Percentiles rank a stretch among this genome's conserved stretches.
These are phyloP conservation scores for Teleiodes luculella DNA, from an alignment of 2,888 invertebrate species.

Conservation along the genomic window DNA sequence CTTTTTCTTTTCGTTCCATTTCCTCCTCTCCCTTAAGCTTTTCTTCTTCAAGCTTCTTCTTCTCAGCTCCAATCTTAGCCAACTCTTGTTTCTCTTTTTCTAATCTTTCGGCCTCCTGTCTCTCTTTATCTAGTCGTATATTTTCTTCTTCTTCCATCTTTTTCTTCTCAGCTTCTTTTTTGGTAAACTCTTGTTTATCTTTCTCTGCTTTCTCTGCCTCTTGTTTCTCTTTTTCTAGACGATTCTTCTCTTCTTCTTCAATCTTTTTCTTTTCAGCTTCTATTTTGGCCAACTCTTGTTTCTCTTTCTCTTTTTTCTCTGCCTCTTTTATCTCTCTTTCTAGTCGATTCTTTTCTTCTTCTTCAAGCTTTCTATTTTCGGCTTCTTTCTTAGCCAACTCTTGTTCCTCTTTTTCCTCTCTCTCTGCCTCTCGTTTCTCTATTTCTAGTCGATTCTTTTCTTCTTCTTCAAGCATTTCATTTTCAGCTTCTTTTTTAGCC, in stretches of 20 bases:
- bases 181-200: conserved; percentile 6
- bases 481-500: conserved; percentile 8
- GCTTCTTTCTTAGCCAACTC: too few species aligned
- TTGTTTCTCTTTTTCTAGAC: neutral
- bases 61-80: too few species aligned
- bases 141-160: neutral
- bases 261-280: conserved; percentile 1
- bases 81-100: too few species aligned
- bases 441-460: neutral
- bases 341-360: neutral
- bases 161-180: conserved; percentile 2
- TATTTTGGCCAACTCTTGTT: neutral
- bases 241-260: conserved; percentile 17
- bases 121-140: neutral
- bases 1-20: neutral
- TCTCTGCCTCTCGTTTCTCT: conserved; percentile 14
- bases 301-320: neutral
- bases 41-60: conserved; percentile 15
- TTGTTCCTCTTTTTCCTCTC: neutral
- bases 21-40: too few species aligned
- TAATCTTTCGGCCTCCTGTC: conserved; percentile 12
- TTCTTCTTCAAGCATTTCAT: conserved; percentile 3
- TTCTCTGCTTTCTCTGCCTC: neutral
- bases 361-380: conserved; percentile 13
- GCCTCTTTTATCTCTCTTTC: neutral